Conservation (phyloP, 2,888 invertebrate genomes). For the Stratiomys singularior region DNA sequence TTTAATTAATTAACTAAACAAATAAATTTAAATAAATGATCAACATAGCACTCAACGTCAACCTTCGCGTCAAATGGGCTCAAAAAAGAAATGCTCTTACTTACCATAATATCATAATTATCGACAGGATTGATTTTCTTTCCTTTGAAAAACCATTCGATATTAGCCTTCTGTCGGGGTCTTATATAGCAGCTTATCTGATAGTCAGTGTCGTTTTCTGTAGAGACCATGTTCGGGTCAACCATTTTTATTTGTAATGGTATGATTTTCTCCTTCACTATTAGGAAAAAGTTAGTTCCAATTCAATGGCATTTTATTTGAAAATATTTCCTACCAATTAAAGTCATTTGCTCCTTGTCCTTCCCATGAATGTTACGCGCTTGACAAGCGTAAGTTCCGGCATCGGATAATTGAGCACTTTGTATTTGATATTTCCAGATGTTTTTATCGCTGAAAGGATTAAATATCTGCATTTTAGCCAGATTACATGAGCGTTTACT, state of each 20-base stretch:
- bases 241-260: conserved; percentile 43
- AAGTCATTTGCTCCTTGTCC: conserved; percentile 53
- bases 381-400: conserved; percentile 67
- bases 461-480: no score
- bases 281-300: background rate
- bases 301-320: no score
- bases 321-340: conserved; percentile 46
- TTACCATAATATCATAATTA: conserved; percentile 19
- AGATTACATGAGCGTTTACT: no score
- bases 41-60: no score
- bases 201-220: conserved; percentile 48
- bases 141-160: conserved; percentile 49
- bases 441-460: conserved; percentile 46
- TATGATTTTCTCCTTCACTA: conserved; percentile 48
- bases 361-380: conserved; percentile 67
- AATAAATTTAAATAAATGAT: no score
- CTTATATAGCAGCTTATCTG: conserved; percentile 50
- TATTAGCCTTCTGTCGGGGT: conserved; percentile 35
- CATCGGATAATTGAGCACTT: conserved; percentile 61
- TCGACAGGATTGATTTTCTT: conserved; percentile 37
- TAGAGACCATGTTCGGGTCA: conserved; percentile 43
- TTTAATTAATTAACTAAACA: no score
- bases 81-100: background rate
- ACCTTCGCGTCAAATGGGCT: no score
- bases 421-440: conserved; percentile 48